Conservation (phyloP, 2,888 invertebrate species). For the Phytoseiulus persimilis region DNA sequence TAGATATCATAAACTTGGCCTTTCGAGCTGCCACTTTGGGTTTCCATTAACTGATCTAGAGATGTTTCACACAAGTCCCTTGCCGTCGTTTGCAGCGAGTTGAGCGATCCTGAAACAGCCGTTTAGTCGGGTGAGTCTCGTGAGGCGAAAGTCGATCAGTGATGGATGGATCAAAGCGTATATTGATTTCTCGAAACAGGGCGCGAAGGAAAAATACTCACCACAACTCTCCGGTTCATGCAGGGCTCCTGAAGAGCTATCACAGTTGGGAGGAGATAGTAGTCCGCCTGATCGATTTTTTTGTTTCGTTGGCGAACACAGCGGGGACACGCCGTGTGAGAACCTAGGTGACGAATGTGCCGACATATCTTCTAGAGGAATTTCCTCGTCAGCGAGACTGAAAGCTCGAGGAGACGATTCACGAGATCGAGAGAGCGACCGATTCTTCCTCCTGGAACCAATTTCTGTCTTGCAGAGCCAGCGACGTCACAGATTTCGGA, state of each 20-base stretch:
- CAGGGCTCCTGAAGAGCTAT: neutral
- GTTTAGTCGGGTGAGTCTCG: too few species aligned
- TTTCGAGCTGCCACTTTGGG: neutral
- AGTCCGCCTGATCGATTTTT: neutral
- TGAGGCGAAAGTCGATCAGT: neutral
- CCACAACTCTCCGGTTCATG: neutral
- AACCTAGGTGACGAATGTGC: conserved; percentile 43
- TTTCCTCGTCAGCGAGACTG: conserved; percentile 47
- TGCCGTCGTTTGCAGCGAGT: neutral
- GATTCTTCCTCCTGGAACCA: conserved; percentile 7
- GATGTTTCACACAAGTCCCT: conserved; percentile 23
- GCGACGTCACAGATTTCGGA: neutral
- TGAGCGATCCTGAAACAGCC: neutral
- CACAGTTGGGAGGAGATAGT: neutral
- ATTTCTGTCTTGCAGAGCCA: neutral
- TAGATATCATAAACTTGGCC: conserved; percentile 31
- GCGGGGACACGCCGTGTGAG: conserved; percentile 45
- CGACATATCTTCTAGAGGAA: conserved; percentile 50
- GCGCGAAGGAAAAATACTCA: neutral
- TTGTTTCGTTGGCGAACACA: conserved; percentile 28
- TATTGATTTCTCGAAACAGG: too few species aligned
- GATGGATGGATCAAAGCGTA: too few species aligned
- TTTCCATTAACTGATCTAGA: conserved; percentile 18
- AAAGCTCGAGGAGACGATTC: conserved; percentile 44
- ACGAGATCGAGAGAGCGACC: conserved; percentile 41